Evolutionary conservation across 2,888 invertebrate species (phyloP).

Genomic region (Linyphia triangularis): DNA sequence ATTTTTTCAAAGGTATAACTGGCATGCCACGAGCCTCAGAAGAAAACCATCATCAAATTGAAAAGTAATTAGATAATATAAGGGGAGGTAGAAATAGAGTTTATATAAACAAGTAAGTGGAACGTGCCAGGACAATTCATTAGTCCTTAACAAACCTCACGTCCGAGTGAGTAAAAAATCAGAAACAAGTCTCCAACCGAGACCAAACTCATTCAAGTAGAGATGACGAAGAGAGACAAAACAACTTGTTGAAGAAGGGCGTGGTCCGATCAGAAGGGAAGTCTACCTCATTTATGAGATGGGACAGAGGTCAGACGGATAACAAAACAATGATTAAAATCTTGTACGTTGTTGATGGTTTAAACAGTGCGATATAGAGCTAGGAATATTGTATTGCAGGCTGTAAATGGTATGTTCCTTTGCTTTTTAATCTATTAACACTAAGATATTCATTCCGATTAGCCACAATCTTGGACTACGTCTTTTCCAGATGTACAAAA

Average conservation of each 20-base stretch:
- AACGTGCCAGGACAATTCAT: conserved; percentile 47
- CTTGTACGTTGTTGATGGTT: no score
- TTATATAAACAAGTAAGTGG: conserved; percentile 11
- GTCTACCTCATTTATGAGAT: conserved; percentile 27
- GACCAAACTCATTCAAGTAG: conserved; percentile 51
- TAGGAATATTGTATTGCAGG: no score
- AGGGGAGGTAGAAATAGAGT: not conserved
- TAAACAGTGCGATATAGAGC: no score
- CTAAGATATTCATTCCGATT: no score
- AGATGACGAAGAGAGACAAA: conserved; percentile 60
- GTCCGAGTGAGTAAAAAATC: conserved; percentile 20
- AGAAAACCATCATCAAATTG: not conserved
- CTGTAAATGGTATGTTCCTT: no score
- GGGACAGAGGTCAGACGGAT: not conserved
- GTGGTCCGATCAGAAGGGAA: conserved; percentile 21
- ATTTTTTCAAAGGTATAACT: no score
- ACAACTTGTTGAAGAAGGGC: conserved; percentile 47
- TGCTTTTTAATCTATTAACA: no score
- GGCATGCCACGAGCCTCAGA: not conserved
- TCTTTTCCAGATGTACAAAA: no score
- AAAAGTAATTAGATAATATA: not conserved
- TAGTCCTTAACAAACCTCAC: conserved; percentile 33
- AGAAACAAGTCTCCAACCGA: conserved; percentile 22
- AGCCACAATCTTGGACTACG: no score
- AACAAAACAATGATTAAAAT: not conserved